Conservation (phyloP, 2,888 invertebrate species). For the Horisme vitalbata region DNA sequence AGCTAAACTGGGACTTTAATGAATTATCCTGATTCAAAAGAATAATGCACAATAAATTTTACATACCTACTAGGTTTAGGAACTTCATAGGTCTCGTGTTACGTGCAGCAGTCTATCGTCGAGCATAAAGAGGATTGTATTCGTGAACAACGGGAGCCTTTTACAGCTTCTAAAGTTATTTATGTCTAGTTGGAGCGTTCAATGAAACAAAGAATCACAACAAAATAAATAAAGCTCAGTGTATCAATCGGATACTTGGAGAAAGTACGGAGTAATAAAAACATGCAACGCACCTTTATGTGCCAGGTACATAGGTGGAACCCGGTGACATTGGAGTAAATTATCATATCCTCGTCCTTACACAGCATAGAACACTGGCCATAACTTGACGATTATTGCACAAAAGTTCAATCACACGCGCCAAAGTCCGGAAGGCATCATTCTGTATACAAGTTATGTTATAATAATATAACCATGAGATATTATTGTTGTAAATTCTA, state of each 20-base stretch:
- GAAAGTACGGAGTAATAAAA: constrained; percentile 26
- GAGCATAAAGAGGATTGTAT: constrained; percentile 26
- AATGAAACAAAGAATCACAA: constrained; percentile 16
- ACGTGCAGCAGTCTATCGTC: constrained; percentile 11
- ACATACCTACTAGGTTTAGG: too few relatives aligned
- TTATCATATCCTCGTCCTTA: constrained; percentile 77
- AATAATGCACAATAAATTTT: too few relatives aligned
- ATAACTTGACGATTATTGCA: constrained; percentile 53
- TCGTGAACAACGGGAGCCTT: constrained; percentile 51
- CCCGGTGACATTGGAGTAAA: constrained; percentile 74
- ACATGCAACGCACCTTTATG: constrained; percentile 67
- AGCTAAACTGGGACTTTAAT: too few relatives aligned
- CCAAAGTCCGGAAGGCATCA: constrained; percentile 43
- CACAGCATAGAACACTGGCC: constrained; percentile 63
- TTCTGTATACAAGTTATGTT: constrained; percentile 59
- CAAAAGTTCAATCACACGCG: constrained; percentile 41
- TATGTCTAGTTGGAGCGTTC: constrained; percentile 33
- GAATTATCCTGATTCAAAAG: too few relatives aligned
- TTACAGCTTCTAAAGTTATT: constrained; percentile 54
- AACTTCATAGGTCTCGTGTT: constrained; percentile 1
- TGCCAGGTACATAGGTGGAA: constrained; percentile 75
- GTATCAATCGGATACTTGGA: constrained; percentile 4
- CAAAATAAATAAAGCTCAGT: constrained; percentile 3
- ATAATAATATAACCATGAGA: constrained; percentile 43
- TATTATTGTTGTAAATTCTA: constrained; percentile 50